These are phyloP conservation scores for Drepana falcataria DNA, from an alignment of 2,888 invertebrate genomes.

Conservation along the genomic window DNA sequence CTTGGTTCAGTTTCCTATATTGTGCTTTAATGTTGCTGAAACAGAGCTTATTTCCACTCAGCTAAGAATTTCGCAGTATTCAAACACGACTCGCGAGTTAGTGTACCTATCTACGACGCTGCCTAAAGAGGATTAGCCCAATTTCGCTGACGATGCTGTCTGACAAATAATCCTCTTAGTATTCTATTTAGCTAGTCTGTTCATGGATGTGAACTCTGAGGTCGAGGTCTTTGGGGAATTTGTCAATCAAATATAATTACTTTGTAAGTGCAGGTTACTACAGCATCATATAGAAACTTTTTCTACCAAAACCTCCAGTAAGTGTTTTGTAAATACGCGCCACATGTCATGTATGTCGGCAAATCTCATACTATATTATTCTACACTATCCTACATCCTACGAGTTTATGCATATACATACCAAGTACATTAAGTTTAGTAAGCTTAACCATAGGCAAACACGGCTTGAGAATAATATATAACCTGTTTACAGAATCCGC, in stretches of 20 bases:
- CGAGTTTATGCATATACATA: too few species aligned
- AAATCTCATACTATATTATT: too few species aligned
- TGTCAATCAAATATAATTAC: constrained; percentile 19
- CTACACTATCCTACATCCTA: too few species aligned
- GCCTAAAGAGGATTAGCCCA: constrained; percentile 45
- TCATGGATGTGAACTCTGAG: constrained; percentile 31
- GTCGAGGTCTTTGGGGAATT: constrained; percentile 31
- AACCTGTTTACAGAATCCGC: too few species aligned
- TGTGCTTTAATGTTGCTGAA: constrained; percentile 31
- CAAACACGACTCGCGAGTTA: constrained; percentile 13
- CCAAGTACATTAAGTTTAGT: too few species aligned
- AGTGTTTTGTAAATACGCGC: too few species aligned
- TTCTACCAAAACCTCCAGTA: too few species aligned
- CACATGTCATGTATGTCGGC: too few species aligned
- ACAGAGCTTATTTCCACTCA: constrained; percentile 28
- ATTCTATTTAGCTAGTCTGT: constrained; percentile 2
- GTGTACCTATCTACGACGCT: constrained; percentile 19
- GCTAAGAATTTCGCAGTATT: constrained; percentile 22
- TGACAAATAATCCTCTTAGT: constrained; percentile 43
- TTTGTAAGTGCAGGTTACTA: constrained; percentile 11
- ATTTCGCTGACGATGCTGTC: constrained; percentile 34
- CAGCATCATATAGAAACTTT: neutral
- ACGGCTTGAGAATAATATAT: too few species aligned
- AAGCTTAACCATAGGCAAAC: too few species aligned
- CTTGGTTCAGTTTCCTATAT: constrained; percentile 36